Evolutionary conservation across 2,888 invertebrate species (phyloP), one percentile per base, ranked within the genome.

Genomic region (Drosophila tanythrix): DNA sequence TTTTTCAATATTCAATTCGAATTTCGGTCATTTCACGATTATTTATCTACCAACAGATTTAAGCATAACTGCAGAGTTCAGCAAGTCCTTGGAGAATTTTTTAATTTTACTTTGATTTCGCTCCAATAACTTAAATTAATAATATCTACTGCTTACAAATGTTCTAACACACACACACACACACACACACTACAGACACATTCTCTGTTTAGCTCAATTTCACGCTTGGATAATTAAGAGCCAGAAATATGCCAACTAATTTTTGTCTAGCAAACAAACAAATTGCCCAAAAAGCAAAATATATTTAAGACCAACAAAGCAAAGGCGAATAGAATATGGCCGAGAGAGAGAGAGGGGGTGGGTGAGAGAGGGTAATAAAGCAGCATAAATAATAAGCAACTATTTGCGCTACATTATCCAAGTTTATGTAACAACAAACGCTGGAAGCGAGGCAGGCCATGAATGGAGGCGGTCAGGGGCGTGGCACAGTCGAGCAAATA

Each of bases 371-470:
- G 74, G 73, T 77, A 85, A 82, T 89, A 88, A 76, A 78, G 69
- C 86, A 69, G 90, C 83, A 89, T 89, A 86, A 86, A 86, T 89
- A 86, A 90, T 90, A 86, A 86, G 87, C 86, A 90, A 86, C 85
- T 86, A 86, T 86, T 86, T 86, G 90, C 90, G 89, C 89, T 90
- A 90, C 88, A 87, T 87, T 87, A 87, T 87, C 78, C 81, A 84
- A 90, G 80, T 90, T 87, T 88, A 89, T 90, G 78, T 86, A 82
- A 83, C 70, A 70, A 68, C 66, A 68, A 74, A 67, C 25, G 61
- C 52, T 57, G 40, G 36, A 3, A 43, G 27, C 29, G 15, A 6
- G 35, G 2, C 15, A 4, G 0, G n/a, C 13, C 18, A 6, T 10
- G 13, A 40, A n/a, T 6, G 4, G 21, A 10, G 64, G 29, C 46